phyloP scores from a whole-genome alignment of 2,113 vertebrate species.

The Galeopterus variegatus region DNA sequence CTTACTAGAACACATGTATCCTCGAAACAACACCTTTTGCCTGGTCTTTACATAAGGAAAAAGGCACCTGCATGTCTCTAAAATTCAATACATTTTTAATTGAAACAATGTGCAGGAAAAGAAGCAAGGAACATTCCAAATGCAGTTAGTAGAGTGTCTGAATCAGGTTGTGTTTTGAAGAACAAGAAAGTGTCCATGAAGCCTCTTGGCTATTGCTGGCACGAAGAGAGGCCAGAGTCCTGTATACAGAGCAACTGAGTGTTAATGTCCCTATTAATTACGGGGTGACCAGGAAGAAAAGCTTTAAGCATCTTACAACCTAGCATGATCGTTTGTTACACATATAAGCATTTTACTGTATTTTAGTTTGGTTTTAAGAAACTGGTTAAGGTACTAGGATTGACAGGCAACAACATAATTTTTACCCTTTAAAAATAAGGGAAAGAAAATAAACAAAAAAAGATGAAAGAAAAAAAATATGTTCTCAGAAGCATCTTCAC shows the following conservation, averaged over 20 bases:
- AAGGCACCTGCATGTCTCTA: background rate
- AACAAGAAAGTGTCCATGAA: background rate
- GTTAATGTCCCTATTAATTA: background rate
- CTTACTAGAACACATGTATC: background rate
- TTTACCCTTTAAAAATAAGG: conserved; percentile 40
- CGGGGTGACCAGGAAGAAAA: background rate
- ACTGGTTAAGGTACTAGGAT: background rate
- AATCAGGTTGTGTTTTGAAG: background rate
- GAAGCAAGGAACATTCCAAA: background rate
- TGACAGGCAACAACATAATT: background rate
- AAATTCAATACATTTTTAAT: background rate
- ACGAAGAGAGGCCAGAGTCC: background rate
- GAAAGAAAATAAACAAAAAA: background rate
- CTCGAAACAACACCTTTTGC: background rate
- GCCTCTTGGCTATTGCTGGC: background rate
- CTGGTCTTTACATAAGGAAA: background rate
- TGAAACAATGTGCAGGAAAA: background rate
- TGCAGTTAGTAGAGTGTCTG: background rate
- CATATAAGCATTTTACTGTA: background rate
- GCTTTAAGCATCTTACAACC: background rate
- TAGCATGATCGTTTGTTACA: background rate
- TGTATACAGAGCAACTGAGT: background rate
- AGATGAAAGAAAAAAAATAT: background rate
- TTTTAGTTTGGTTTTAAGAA: conserved; percentile 26
- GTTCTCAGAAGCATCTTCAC: background rate